Evolutionary conservation across 2,888 invertebrate species (phyloP), one percentile per base, ranked within the genome.

Genomic region (Eupithecia subumbrata): DNA sequence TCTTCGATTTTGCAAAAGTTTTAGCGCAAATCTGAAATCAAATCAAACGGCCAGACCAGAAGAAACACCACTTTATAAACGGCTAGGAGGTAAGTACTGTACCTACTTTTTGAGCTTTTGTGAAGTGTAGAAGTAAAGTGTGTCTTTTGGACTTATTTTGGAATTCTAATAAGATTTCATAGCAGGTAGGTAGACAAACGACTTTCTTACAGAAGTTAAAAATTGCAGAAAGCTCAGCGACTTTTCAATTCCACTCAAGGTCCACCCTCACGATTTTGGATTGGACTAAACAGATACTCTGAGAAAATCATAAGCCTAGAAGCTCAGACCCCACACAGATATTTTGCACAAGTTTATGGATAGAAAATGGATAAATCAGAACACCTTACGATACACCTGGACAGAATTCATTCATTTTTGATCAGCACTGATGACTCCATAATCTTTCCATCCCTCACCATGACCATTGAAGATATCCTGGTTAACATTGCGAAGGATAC

Each of bases 381-480:
- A 1, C 22, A 43, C 25, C 72, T 87, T 5, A 14, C 75, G 0
- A 80, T 82, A 34, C 83, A 82, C 69, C 71, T 87, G 0, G 60
- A 79, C 5, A 78, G 79, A 69, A 78, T 85, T 25, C 63, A 78
- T 18, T 14, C 71, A 8, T 88, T 85, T 76, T 76, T 90, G 5
- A 74, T 78, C 30, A 83, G 81, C 69, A 45, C 75, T 7, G 75
- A 77, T 0, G 78, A 43, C 0, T 82, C 85, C 43, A 5, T 86
- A 8, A 73, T 75, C 66, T 87, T 89, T 43, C 81, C 82, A 0
- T 72, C 76, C 7, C 72, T 83, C 25, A 73, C 84, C 0, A 73
- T 75, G 1, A 45, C 76, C 2, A 75, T 83, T 9, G 82, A 86
- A 56, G 82, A 82, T 0, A 77, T 88, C 52, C 73, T 90, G 5